phyloP scores from a whole-genome alignment of 2,113 vertebrate species.

The Lycocorax pyrrhopterus region DNA sequence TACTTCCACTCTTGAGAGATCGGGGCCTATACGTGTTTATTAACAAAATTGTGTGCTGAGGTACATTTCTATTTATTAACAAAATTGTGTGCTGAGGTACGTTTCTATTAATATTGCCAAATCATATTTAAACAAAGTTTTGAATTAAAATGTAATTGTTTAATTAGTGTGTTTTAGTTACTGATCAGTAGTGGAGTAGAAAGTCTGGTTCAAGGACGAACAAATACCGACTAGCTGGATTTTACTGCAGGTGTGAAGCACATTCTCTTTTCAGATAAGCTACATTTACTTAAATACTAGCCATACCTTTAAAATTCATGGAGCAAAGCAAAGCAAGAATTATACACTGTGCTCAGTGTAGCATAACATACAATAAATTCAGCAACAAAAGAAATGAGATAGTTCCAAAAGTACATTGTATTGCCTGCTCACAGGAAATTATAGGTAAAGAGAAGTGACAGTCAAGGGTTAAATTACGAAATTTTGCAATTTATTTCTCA shows the following conservation, averaged over 20 bases:
- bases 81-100: background rate
- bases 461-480: slow-evolving; percentile 72
- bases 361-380: background rate
- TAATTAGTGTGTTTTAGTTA: background rate
- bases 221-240: background rate
- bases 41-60: background rate
- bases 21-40: background rate
- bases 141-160: background rate
- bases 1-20: background rate
- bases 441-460: slow-evolving; percentile 56
- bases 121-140: background rate
- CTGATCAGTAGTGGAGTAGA: background rate
- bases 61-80: background rate
- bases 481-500: slow-evolving; percentile 75
- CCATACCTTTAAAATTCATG: background rate
- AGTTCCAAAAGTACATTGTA: background rate
- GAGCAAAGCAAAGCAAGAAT: background rate
- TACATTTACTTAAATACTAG: background rate
- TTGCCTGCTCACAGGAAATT: slow-evolving; percentile 19
- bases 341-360: background rate
- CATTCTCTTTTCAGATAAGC: background rate
- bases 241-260: background rate
- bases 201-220: background rate
- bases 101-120: background rate
- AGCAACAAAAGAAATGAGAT: background rate